These are phyloP conservation scores for Lepidochitona cinerea DNA, from an alignment of 2,888 invertebrate species.

Conservation along the genomic window DNA sequence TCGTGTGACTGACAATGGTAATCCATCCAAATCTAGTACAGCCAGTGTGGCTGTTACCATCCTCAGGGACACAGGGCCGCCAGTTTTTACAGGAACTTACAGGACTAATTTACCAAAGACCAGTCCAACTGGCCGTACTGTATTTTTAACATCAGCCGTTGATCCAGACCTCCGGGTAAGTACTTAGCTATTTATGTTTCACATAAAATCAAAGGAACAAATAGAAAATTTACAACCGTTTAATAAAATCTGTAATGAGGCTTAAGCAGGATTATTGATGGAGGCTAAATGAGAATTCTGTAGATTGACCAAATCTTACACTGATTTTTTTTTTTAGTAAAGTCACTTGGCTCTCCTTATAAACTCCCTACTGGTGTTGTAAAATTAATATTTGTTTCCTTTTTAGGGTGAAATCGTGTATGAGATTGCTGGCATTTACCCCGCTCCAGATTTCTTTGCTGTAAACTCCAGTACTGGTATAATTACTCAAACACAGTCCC, in stretches of 20 bases:
- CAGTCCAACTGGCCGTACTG: slow-evolving; percentile 30
- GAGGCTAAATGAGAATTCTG: too few relatives aligned
- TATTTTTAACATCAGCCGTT: slow-evolving; percentile 38
- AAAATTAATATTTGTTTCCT: background rate
- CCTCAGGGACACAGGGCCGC: slow-evolving; percentile 31
- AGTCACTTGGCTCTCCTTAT: too few relatives aligned
- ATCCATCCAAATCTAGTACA: slow-evolving; percentile 25
- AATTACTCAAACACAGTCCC: slow-evolving; percentile 29
- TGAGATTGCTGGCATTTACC: slow-evolving; percentile 49
- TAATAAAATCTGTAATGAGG: too few relatives aligned
- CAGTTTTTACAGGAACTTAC: slow-evolving; percentile 38
- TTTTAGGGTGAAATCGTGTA: slow-evolving; percentile 53
- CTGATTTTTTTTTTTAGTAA: too few relatives aligned
- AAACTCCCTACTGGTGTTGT: too few relatives aligned
- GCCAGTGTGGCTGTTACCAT: slow-evolving; percentile 28
- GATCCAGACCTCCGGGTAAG: slow-evolving; percentile 48
- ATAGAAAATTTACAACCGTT: too few relatives aligned
- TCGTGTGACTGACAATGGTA: slow-evolving; percentile 41
- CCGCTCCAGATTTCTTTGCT: slow-evolving; percentile 53
- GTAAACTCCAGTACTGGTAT: slow-evolving; percentile 41
- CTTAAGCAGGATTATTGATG: too few relatives aligned
- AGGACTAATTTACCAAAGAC: slow-evolving; percentile 39
- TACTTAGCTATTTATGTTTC: background rate
- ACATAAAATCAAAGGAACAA: too few relatives aligned
- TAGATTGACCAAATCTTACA: too few relatives aligned